These are phyloP conservation scores for Lucilia cuprina DNA, from an alignment of 1,140 invertebrate genomes.

Conservation along the genomic window DNA sequence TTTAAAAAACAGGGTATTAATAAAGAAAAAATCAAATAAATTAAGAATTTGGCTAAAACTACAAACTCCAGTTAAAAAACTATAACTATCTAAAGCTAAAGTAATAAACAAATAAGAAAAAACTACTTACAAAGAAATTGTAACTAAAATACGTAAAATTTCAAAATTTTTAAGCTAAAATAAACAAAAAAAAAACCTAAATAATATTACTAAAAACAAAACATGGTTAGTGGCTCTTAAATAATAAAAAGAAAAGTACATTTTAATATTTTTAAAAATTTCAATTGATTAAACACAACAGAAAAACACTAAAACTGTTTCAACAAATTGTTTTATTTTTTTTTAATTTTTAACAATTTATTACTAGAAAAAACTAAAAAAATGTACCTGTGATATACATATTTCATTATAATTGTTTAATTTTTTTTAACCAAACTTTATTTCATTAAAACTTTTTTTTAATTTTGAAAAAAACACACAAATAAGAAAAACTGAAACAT, in stretches of 20 bases:
- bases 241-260: not conserved
- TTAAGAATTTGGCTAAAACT: not conserved
- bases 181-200: not conserved
- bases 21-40: not conserved
- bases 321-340: not conserved
- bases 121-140: not conserved
- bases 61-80: too few species aligned
- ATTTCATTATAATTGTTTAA: slow-evolving; percentile 25
- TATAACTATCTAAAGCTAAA: too few species aligned
- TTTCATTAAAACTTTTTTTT: not conserved
- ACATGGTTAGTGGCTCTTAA: slow-evolving; percentile 29
- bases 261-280: not conserved
- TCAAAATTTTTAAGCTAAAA: not conserved
- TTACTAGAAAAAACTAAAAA: slow-evolving; percentile 34
- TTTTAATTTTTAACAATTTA: slow-evolving; percentile 5
- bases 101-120: not conserved
- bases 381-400: slow-evolving; percentile 35
- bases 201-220: not conserved
- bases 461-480: not conserved
- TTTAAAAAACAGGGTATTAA: slow-evolving; percentile 1
- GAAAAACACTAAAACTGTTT: not conserved
- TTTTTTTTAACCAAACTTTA: not conserved
- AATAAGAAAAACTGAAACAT: not conserved
- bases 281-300: not conserved
- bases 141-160: slow-evolving; percentile 31